Evolutionary conservation across 2,888 invertebrate genomes (phyloP).

Genomic region (Ochropacha duplaris): DNA sequence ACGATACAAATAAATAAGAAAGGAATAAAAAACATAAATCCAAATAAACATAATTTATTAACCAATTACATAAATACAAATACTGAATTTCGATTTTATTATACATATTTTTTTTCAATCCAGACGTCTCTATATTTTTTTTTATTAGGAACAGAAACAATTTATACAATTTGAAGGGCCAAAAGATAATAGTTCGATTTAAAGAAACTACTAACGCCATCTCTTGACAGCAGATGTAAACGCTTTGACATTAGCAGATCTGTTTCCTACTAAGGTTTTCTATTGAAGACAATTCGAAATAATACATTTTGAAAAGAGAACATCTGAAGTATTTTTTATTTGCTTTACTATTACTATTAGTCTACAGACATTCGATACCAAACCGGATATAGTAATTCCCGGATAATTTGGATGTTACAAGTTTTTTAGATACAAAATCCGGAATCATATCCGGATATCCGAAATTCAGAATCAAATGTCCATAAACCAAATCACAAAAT

Average conservation of each 20-base stretch:
- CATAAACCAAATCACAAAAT: not conserved
- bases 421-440: too few species aligned
- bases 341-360: not conserved
- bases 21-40: conserved; percentile 6
- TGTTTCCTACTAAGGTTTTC: too few species aligned
- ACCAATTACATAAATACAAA: conserved; percentile 24
- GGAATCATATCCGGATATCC: not conserved
- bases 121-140: conserved; percentile 10
- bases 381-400: not conserved
- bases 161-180: too few species aligned
- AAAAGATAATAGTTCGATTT: too few species aligned
- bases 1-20: too few species aligned
- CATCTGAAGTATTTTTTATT: conserved; percentile 2
- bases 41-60: conserved; percentile 28
- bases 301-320: not conserved
- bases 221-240: too few species aligned
- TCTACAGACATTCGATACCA: not conserved
- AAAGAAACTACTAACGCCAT: too few species aligned
- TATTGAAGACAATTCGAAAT: not conserved
- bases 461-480: not conserved
- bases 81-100: conserved; percentile 14
- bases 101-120: conserved; percentile 23
- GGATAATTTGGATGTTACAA: not conserved
- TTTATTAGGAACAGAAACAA: too few species aligned
- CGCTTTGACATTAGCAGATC: too few species aligned